These are phyloP conservation scores for Ormia ochracea DNA, from an alignment of 2,888 invertebrate species.

Conservation along the genomic window DNA sequence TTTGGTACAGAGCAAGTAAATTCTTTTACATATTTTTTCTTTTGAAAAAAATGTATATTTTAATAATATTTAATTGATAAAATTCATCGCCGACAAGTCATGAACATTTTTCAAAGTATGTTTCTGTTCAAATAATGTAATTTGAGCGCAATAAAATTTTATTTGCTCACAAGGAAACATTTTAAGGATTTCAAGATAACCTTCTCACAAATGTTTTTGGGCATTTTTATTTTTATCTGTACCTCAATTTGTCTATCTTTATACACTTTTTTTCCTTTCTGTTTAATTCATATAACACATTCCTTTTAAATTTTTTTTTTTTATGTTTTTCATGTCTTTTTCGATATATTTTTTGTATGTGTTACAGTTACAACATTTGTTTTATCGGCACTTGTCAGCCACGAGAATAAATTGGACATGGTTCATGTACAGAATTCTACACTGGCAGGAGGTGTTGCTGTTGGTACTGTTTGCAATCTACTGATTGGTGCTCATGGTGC, in stretches of 20 bases:
- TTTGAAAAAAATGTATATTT: no score
- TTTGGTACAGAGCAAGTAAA: no score
- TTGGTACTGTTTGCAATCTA: conserved; percentile 90
- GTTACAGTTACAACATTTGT: conserved; percentile 86
- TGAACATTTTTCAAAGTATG: no score
- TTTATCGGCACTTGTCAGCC: conserved; percentile 85
- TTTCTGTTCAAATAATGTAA: no score
- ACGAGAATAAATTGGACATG: conserved; percentile 89
- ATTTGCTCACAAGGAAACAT: no score
- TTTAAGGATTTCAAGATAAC: background rate
- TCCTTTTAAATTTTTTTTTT: conserved; percentile 27
- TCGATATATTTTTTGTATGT: background rate
- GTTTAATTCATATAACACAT: conserved; percentile 25
- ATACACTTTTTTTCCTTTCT: conserved; percentile 18
- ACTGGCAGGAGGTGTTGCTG: conserved; percentile 93
- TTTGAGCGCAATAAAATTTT: background rate
- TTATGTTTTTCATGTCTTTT: conserved; percentile 12
- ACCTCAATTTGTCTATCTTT: background rate
- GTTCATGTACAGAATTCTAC: conserved; percentile 96
- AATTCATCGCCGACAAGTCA: no score
- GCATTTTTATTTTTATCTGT: background rate
- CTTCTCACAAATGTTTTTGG: conserved; percentile 7
- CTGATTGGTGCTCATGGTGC: conserved; percentile 90
- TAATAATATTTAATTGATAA: no score
- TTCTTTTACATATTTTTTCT: no score